phyloP scores from a whole-genome alignment of 1,140 invertebrate species.

The Lysiphlebus fabarum region DNA sequence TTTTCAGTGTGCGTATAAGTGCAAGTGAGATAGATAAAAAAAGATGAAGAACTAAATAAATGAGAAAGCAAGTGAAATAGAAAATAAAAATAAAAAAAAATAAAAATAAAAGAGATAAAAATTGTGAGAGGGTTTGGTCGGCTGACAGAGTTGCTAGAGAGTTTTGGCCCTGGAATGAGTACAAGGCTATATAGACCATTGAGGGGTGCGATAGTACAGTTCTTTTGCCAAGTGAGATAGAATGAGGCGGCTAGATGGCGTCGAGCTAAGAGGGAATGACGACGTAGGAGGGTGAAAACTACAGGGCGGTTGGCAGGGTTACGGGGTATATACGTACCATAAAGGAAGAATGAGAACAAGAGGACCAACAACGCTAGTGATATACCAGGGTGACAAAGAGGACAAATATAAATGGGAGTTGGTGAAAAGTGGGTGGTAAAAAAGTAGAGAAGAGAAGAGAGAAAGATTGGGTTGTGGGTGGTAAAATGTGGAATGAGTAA shows the following conservation, averaged over 20 bases:
- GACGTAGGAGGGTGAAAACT: constrained; percentile 18
- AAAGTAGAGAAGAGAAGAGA: background rate
- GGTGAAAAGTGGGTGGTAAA: background rate
- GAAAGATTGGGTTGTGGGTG: constrained; percentile 16
- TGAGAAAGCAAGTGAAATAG: constrained; percentile 7
- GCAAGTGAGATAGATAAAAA: constrained; percentile 8
- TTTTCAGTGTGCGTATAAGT: constrained; percentile 6
- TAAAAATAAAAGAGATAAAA: background rate
- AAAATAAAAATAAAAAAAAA: background rate
- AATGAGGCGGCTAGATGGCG: constrained; percentile 22
- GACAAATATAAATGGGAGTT: background rate
- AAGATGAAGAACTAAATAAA: background rate
- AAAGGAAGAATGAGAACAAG: constrained; percentile 22
- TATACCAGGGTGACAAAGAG: background rate
- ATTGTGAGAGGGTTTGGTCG: constrained; percentile 32
- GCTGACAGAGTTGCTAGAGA: constrained; percentile 39
- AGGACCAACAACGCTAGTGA: constrained; percentile 16
- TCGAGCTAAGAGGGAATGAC: constrained; percentile 22
- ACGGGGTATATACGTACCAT: constrained; percentile 32
- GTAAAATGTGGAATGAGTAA: constrained; percentile 12
- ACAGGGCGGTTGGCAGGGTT: constrained; percentile 36
- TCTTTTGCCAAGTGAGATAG: background rate
- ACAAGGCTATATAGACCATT: constrained; percentile 24
- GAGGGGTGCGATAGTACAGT: constrained; percentile 11
- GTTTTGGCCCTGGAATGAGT: constrained; percentile 40